Percentiles rank a stretch among this genome's conserved stretches.
phyloP scores from a whole-genome alignment of 2,113 vertebrate species.

The Hiodon tergisus region DNA sequence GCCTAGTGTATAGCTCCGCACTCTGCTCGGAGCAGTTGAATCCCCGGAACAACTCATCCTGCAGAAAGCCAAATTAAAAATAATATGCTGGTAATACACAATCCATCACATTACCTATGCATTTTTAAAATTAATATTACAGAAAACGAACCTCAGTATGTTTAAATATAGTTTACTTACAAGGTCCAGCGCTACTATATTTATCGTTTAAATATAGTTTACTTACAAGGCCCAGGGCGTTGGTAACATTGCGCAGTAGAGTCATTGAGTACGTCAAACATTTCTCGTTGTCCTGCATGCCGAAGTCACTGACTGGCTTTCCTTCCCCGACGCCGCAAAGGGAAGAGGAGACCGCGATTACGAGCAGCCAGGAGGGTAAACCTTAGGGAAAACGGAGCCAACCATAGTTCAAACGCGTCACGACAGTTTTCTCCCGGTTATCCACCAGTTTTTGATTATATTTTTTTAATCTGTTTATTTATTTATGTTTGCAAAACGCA shows the following conservation, averaged over 20 bases:
- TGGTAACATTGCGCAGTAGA: neutral
- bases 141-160: too few species aligned
- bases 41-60: conserved; percentile 39
- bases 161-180: conserved; percentile 3
- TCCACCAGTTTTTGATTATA: too few species aligned
- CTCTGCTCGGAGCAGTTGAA: conserved; percentile 34
- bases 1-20: conserved; percentile 34
- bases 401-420: neutral
- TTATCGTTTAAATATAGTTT: neutral
- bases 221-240: neutral
- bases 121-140: too few species aligned
- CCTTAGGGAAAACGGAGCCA: neutral
- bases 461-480: too few species aligned
- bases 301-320: neutral
- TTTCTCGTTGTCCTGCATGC: neutral
- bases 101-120: too few species aligned
- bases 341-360: neutral
- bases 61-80: neutral
- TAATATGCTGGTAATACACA: too few species aligned
- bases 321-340: neutral
- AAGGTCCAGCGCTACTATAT: neutral
- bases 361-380: neutral
- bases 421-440: too few species aligned
- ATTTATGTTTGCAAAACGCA: too few species aligned
- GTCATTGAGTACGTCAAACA: neutral